phyloP scores from a whole-genome alignment of 2,888 invertebrate species.

The Brenthis daphne region DNA sequence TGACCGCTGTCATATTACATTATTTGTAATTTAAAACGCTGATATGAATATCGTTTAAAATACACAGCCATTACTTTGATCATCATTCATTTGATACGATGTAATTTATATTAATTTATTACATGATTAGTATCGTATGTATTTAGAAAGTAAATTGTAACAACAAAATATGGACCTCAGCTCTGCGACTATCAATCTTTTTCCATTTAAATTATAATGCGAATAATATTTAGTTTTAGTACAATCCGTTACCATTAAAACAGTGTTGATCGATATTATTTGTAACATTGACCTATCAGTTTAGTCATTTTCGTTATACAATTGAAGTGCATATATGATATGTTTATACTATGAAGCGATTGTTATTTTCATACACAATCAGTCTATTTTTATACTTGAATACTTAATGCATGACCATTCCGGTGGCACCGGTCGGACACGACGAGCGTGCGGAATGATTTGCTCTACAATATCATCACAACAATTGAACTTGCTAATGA shows the following conservation, averaged over 20 bases:
- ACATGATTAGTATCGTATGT: conserved; percentile 19
- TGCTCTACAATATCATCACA: conserved; percentile 44
- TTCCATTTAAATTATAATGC: background rate
- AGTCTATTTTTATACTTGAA: conserved; percentile 21
- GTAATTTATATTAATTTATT: conserved; percentile 27
- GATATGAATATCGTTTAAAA: conserved; percentile 2
- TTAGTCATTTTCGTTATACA: background rate
- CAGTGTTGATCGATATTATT: background rate
- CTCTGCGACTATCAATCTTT: conserved; percentile 10
- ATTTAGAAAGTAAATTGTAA: conserved; percentile 30
- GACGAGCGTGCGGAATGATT: conserved; percentile 32
- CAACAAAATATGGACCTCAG: conserved; percentile 10
- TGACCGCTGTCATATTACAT: conserved; percentile 13
- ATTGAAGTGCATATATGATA: background rate
- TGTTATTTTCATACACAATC: conserved; percentile 6
- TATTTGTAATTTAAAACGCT: conserved; percentile 13
- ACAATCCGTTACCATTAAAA: background rate
- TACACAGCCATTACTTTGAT: background rate
- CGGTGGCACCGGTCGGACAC: conserved; percentile 18
- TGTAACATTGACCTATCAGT: background rate
- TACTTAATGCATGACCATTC: conserved; percentile 8
- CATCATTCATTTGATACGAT: conserved; percentile 8
- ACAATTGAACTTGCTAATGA: conserved; percentile 51
- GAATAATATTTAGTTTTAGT: background rate
- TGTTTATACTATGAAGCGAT: background rate